These are phyloP conservation scores for Reticulitermes lucifugus DNA, from an alignment of 2,888 invertebrate species.

Conservation along the genomic window DNA sequence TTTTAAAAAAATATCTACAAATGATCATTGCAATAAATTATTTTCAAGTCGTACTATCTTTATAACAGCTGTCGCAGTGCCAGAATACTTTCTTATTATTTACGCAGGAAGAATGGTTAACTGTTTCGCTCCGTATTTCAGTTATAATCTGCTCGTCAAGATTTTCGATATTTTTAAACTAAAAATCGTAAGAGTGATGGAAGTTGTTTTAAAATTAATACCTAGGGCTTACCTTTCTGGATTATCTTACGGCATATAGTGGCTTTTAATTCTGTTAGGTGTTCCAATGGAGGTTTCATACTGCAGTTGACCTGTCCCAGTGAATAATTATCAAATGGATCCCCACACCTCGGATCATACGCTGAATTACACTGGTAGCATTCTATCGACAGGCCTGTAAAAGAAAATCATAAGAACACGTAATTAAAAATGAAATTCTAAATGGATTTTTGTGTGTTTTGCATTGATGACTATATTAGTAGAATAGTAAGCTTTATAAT, in stretches of 20 bases:
- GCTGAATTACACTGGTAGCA: constrained; percentile 95
- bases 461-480: not conserved
- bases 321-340: constrained; percentile 87
- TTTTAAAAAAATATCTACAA: too few relatives aligned
- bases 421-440: not conserved
- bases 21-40: too few relatives aligned
- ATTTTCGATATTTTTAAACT: too few relatives aligned
- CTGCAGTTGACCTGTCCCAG: constrained; percentile 89
- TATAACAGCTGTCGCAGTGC: too few relatives aligned
- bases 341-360: constrained; percentile 89
- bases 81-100: too few relatives aligned
- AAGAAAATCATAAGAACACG: constrained; percentile 46
- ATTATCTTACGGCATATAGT: constrained; percentile 85
- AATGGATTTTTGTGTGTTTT: not conserved
- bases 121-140: too few relatives aligned
- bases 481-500: too few relatives aligned
- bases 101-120: too few relatives aligned
- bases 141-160: too few relatives aligned
- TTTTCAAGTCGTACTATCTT: too few relatives aligned
- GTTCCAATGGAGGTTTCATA: constrained; percentile 77
- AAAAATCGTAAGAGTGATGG: too few relatives aligned
- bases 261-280: constrained; percentile 70
- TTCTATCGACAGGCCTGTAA: constrained; percentile 72
- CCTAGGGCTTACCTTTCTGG: constrained; percentile 74
- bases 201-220: too few relatives aligned